Percentiles rank a stretch among this genome's conserved stretches.
Conservation (phyloP, 2,888 invertebrate species). For the Pegoplata infirma region DNA sequence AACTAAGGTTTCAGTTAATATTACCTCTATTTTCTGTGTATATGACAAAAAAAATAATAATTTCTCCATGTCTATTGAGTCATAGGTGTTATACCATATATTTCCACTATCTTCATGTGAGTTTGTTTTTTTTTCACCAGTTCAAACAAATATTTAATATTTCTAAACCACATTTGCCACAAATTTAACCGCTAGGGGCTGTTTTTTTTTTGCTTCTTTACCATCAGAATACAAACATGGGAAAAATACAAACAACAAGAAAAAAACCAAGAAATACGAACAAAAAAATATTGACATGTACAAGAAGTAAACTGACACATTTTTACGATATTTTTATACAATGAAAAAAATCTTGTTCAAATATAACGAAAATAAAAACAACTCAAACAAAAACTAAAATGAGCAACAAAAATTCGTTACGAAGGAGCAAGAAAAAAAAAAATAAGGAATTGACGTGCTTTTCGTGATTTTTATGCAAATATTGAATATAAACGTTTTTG, state of each 20-base stretch:
- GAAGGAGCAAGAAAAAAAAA: slow-evolving; percentile 16
- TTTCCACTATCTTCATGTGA: slow-evolving; percentile 1
- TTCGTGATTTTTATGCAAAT: slow-evolving; percentile 76
- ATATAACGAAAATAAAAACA: neutral
- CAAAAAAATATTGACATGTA: slow-evolving; percentile 46
- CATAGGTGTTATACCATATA: neutral
- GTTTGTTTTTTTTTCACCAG: slow-evolving; percentile 25
- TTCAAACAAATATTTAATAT: slow-evolving; percentile 42
- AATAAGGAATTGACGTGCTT: slow-evolving; percentile 72
- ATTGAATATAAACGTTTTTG: slow-evolving; percentile 70
- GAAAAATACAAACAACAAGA: neutral
- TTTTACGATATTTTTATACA: neutral
- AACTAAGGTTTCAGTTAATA: too few relatives aligned
- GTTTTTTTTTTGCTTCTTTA: slow-evolving; percentile 10
- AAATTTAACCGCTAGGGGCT: slow-evolving; percentile 33
- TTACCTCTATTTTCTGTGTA: too few relatives aligned
- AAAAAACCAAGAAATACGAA: neutral
- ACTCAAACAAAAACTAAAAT: slow-evolving; percentile 9
- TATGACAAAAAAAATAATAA: too few relatives aligned
- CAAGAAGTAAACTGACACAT: slow-evolving; percentile 45
- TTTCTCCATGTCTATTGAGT: too few relatives aligned
- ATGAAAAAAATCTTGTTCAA: neutral
- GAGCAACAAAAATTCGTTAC: neutral
- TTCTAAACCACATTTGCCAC: slow-evolving; percentile 50
- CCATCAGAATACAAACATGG: neutral